These are phyloP conservation scores for Psophia crepitans DNA, from an alignment of 2,113 vertebrate species.

Conservation along the genomic window DNA sequence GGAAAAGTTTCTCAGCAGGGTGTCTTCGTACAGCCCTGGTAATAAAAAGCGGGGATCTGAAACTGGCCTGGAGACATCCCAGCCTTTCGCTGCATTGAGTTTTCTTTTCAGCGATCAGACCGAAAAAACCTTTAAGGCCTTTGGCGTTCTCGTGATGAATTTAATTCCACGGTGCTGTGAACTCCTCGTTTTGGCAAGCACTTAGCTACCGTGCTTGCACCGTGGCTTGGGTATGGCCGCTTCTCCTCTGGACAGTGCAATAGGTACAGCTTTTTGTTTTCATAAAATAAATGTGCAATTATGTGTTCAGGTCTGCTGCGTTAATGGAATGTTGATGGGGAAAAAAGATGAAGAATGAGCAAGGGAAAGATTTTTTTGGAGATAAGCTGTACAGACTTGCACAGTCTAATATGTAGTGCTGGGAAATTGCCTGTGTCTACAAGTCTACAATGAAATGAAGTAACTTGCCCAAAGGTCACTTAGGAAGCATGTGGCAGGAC, in stretches of 20 bases:
- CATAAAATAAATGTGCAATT: neutral
- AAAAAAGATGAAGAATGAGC: neutral
- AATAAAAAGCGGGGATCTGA: neutral
- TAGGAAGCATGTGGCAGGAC: neutral
- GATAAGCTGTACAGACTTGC: slow-evolving; percentile 12
- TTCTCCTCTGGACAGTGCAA: neutral
- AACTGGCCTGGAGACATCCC: neutral
- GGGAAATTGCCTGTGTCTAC: neutral
- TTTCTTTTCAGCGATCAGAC: neutral
- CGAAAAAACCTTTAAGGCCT: neutral
- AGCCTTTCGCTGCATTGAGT: neutral
- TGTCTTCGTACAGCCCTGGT: neutral
- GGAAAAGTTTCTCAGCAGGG: neutral
- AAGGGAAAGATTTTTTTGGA: neutral
- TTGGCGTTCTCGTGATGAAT: neutral
- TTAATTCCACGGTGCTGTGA: neutral
- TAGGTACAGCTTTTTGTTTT: neutral
- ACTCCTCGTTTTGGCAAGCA: neutral
- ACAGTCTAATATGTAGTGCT: neutral
- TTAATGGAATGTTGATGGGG: neutral
- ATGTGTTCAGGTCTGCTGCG: neutral
- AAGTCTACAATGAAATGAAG: neutral
- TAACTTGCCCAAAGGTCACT: neutral
- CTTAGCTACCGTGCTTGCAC: neutral
- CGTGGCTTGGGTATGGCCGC: neutral